Evolutionary conservation across 1,140 invertebrate species (phyloP).

Genomic region (Streblospio benedicti): DNA sequence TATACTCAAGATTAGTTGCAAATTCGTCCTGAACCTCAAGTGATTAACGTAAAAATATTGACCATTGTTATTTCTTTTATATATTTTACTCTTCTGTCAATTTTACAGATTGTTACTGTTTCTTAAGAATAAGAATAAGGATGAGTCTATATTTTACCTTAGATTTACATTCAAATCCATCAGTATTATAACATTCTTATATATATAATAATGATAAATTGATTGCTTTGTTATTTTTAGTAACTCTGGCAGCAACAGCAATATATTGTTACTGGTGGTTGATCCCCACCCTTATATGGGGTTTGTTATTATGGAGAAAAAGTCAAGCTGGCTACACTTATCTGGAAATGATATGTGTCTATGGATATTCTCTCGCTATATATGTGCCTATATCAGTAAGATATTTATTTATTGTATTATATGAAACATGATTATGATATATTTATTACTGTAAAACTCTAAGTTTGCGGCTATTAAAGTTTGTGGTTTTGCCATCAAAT

Average conservation of each 20-base stretch:
- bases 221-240: too few relatives aligned
- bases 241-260: slow-evolving; percentile 79
- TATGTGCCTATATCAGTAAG: slow-evolving; percentile 81
- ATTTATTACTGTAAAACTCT: not conserved
- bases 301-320: slow-evolving; percentile 70
- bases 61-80: too few relatives aligned
- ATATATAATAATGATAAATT: too few relatives aligned
- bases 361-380: slow-evolving; percentile 88
- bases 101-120: too few relatives aligned
- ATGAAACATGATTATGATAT: not conserved
- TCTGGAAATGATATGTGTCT: slow-evolving; percentile 76
- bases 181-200: too few relatives aligned
- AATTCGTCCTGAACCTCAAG: too few relatives aligned
- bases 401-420: not conserved
- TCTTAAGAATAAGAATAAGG: too few relatives aligned
- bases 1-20: too few relatives aligned
- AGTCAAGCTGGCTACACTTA: slow-evolving; percentile 59
- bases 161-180: too few relatives aligned
- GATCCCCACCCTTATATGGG: slow-evolving; percentile 74
- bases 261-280: slow-evolving; percentile 84
- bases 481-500: not conserved
- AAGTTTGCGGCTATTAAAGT: not conserved
- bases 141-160: too few relatives aligned
- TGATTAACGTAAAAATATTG: too few relatives aligned
- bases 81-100: too few relatives aligned